phyloP scores from a whole-genome alignment of 2,888 invertebrate species.

The Dolomedes plantarius region DNA sequence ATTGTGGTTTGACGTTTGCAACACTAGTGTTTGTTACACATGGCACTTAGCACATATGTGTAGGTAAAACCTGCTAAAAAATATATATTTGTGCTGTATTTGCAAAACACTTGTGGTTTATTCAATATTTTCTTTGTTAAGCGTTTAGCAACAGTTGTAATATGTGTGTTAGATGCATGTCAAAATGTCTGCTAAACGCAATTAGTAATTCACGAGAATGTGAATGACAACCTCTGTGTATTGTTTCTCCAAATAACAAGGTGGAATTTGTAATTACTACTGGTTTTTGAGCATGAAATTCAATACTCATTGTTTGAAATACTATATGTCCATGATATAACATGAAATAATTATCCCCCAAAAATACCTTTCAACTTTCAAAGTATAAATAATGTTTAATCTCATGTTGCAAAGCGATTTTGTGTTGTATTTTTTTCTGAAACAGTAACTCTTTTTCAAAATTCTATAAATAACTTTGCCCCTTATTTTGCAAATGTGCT shows the following conservation, averaged over 20 bases:
- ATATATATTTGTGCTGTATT: conserved; percentile 44
- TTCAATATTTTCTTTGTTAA: conserved; percentile 49
- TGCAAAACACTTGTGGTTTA: conserved; percentile 47
- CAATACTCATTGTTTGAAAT: conserved; percentile 36
- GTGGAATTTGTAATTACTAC: conserved; percentile 33
- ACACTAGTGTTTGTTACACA: conserved; percentile 57
- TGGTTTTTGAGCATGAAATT: conserved; percentile 24
- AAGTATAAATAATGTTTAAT: conserved; percentile 18
- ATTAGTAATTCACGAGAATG: conserved; percentile 40
- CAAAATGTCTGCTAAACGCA: conserved; percentile 44
- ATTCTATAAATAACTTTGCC: too few relatives aligned
- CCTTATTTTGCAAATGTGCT: too few relatives aligned
- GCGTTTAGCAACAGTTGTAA: conserved; percentile 59
- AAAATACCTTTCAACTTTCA: conserved; percentile 21
- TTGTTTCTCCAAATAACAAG: conserved; percentile 24
- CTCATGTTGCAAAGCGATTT: not conserved
- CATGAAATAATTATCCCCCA: not conserved
- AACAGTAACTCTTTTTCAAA: too few relatives aligned
- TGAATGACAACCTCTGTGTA: conserved; percentile 36
- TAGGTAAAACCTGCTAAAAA: conserved; percentile 51
- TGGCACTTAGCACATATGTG: conserved; percentile 61
- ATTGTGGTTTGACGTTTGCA: conserved; percentile 48
- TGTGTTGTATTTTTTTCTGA: not conserved
- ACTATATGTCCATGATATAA: not conserved
- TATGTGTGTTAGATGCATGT: conserved; percentile 68